Conservation (phyloP, 1,140 invertebrate genomes). For the Harpegnathos saltator region DNA sequence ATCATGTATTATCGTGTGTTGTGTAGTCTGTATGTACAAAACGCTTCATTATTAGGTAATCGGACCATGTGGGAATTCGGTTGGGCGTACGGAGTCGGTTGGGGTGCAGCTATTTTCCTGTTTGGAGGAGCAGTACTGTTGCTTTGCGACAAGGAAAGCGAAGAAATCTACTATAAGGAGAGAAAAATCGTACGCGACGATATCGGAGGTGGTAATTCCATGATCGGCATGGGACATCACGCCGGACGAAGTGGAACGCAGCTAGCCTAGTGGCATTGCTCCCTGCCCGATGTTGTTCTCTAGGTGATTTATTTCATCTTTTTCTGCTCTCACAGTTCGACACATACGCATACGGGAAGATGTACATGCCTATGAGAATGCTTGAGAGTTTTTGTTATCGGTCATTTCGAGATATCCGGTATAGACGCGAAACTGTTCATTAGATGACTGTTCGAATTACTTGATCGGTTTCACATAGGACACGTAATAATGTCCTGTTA, state of each 20-base stretch:
- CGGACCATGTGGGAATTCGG: conserved; percentile 97
- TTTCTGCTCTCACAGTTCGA: conserved; percentile 71
- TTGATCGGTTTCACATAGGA: conserved; percentile 63
- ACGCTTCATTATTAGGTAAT: conserved; percentile 91
- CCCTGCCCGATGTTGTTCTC: conserved; percentile 92
- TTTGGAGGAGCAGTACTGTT: conserved; percentile 97
- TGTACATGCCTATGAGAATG: conserved; percentile 69
- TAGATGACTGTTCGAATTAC: conserved; percentile 62
- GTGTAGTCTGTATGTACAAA: no score
- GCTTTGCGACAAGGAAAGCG: conserved; percentile 98
- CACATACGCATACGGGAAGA: conserved; percentile 61
- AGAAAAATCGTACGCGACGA: conserved; percentile 93
- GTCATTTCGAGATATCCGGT: conserved; percentile 21
- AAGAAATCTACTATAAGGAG: conserved; percentile 99
- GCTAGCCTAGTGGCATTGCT: conserved; percentile 91
- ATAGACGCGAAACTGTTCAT: conserved; percentile 63
- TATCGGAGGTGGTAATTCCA: conserved; percentile 85
- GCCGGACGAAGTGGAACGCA: conserved; percentile 81
- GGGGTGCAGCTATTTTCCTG: conserved; percentile 98
- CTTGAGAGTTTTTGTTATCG: conserved; percentile 41
- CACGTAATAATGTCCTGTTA: conserved; percentile 50
- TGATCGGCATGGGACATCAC: conserved; percentile 82
- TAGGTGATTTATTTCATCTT: conserved; percentile 82
- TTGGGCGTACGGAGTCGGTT: conserved; percentile 99
- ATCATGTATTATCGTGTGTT: no score